These are phyloP conservation scores for Lordiphosa mommai DNA, from an alignment of 1,140 invertebrate species.

Conservation along the genomic window DNA sequence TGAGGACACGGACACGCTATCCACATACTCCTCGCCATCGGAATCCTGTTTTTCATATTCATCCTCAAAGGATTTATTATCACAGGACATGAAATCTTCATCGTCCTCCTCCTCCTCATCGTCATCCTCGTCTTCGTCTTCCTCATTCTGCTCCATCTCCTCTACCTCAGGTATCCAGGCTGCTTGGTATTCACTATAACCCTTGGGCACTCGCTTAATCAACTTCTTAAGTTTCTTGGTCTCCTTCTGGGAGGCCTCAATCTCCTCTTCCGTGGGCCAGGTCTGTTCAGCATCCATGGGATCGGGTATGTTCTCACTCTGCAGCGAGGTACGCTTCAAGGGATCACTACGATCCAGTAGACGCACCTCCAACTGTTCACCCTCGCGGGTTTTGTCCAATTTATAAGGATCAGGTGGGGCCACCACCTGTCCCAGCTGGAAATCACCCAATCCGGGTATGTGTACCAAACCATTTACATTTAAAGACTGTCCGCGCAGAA, in stretches of 20 bases:
- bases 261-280: slow-evolving; percentile 95
- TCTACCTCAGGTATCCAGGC: slow-evolving; percentile 94
- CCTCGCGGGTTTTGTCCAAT: slow-evolving; percentile 81
- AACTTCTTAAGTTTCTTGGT: slow-evolving; percentile 83
- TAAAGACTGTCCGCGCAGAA: slow-evolving; percentile 88
- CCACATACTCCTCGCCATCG: slow-evolving; percentile 84
- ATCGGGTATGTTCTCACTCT: slow-evolving; percentile 90
- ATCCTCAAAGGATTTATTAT: slow-evolving; percentile 83
- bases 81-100: slow-evolving; percentile 84
- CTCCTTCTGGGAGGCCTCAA: slow-evolving; percentile 86
- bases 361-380: slow-evolving; percentile 65
- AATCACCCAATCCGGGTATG: slow-evolving; percentile 94
- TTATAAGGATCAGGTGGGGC: slow-evolving; percentile 87
- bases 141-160: slow-evolving; percentile 81
- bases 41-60: slow-evolving; percentile 80
- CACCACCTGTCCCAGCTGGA: slow-evolving; percentile 92
- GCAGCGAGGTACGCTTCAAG: slow-evolving; percentile 86
- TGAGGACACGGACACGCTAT: slow-evolving; percentile 85
- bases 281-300: slow-evolving; percentile 97
- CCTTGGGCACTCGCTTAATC: slow-evolving; percentile 93
- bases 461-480: slow-evolving; percentile 94
- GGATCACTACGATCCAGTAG: slow-evolving; percentile 86
- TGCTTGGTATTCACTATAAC: slow-evolving; percentile 95
- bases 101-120: slow-evolving; percentile 32
- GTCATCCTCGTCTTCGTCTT: slow-evolving; percentile 73